These are phyloP conservation scores for Drosophila burlai DNA, from an alignment of 1,140 invertebrate species.

Conservation along the genomic window DNA sequence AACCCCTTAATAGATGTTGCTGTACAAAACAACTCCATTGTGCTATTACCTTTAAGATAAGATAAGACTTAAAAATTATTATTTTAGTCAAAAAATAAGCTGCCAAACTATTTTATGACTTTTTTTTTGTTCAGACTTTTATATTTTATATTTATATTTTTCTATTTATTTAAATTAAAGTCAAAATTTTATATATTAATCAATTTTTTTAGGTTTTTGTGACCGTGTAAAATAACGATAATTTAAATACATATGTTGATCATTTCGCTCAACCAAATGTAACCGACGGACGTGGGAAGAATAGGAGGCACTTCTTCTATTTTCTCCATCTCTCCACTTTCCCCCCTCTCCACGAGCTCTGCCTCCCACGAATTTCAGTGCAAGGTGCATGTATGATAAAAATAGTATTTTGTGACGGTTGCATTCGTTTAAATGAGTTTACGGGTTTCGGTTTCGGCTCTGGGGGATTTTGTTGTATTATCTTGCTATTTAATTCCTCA, in stretches of 20 bases:
- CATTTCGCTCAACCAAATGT: slow-evolving; percentile 77
- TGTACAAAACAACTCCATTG: no score
- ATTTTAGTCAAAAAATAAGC: no score
- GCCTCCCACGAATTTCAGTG: slow-evolving; percentile 20
- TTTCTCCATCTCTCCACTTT: slow-evolving; percentile 63
- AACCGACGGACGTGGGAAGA: slow-evolving; percentile 81
- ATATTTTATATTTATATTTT: no score
- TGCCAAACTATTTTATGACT: no score
- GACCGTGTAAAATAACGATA: slow-evolving; percentile 35
- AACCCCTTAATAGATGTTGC: no score
- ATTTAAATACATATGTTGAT: slow-evolving; percentile 65
- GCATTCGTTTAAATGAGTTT: slow-evolving; percentile 62
- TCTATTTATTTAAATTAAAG: no score
- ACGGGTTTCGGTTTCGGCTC: slow-evolving; percentile 23
- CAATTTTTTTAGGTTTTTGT: not conserved
- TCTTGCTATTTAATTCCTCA: slow-evolving; percentile 15
- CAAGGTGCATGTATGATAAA: slow-evolving; percentile 65
- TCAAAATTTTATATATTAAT: not conserved
- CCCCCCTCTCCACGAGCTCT: not conserved
- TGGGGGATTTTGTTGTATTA: not conserved
- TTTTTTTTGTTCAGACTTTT: no score
- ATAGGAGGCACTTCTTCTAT: slow-evolving; percentile 43
- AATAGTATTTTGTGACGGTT: slow-evolving; percentile 65
- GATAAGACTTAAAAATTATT: no score
- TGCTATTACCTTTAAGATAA: no score